Evolutionary conservation across 2,888 invertebrate genomes (phyloP), one percentile per base, ranked within the genome.

Genomic region (Habrosyne pyritoides): DNA sequence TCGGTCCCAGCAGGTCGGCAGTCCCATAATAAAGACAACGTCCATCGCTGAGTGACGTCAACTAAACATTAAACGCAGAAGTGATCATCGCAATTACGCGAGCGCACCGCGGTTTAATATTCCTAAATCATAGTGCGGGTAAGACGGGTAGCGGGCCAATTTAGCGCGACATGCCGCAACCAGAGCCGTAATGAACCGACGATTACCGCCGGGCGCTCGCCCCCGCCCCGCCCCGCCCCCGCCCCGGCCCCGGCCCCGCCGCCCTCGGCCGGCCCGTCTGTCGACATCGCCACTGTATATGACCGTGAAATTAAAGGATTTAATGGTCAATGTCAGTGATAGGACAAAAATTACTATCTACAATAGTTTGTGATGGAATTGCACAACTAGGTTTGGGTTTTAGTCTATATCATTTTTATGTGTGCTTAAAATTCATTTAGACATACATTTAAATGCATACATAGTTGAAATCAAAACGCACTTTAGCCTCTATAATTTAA

Each of bases 91-190:
- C 42, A 42, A 42, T 42, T 42, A 42, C 42, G 14, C 12, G 14
- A 14, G 14, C 14, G 36, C 12, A 36, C 10, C 8, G 42, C 42
- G 18, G 64, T 64, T 76, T 77, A 79, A 79, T 79, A 79, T 78
- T 73, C 67, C 68, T 76, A 79, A 79, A 79, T 79, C 75, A 79
- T 77, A 78, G 77, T 72, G 73, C 73, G 79, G 68, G 77, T 79
- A 77, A 79, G 75, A 75, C 72, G 73, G 74, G 75, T 79, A 78
- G 78, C 71, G 67, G 47, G 53, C 59, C 73, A 67, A 71, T 71
- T 72, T 72, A 67, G 70, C 64, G 73, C 74, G 72, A 79, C 75
- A 75, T 68, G 75, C 60, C 61, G 63, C 67, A 63, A 61, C 70
- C 67, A 53, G 62, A 60, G 58, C 62, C 61, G 49, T 63, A 66